Evolutionary conservation across 2,113 vertebrate genomes (phyloP), one percentile per base, ranked within the genome.

Genomic region (Felis chaus): DNA sequence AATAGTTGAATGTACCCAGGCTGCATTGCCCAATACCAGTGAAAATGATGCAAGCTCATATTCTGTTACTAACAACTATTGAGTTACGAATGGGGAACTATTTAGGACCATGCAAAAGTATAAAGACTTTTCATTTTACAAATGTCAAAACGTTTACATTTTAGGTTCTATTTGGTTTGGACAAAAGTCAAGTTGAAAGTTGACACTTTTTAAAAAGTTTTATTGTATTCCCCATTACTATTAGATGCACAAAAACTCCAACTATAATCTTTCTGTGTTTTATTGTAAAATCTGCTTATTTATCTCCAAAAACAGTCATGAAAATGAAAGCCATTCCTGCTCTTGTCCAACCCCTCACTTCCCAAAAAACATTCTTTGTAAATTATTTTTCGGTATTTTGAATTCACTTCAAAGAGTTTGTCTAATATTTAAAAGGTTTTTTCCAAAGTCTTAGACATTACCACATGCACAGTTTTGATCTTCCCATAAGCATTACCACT

Each of bases 371-470:
- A 93, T 97, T 96, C 96, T 96, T 97, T 89, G 71, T 82, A 92
- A 96, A 97, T 95, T 96, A 95, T 88, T 97, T 97, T 95, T 96
- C 84, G 93, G 45, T 89, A 73, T 96, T 97, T 96, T 97, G 85
- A 97, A 95, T 83, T 95, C 71, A 97, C 88, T 98, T 98, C 95
- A 98, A 96, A 98, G 81, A 92, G 41, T 94, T 82, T 96, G 53
- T 76, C 53, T 97, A 97, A 95, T 92, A 96, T 96, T 97, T 95
- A 90, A 96, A 98, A 97, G 80, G 0, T 81, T 95, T 97, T 89
- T 92, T 92, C 84, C 78, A 71, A 96, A 96, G 88, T 74, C 82
- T 97, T 97, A 96, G 81, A 93, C 96, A 92, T 93, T 94, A 94
- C 83, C 95, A 76, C 97, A 97, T 73, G 71, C 57, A 81, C 79